Base-by-base conservation (phyloP, 2,888 invertebrate species). In the Pyralis farinalis region DNA sequence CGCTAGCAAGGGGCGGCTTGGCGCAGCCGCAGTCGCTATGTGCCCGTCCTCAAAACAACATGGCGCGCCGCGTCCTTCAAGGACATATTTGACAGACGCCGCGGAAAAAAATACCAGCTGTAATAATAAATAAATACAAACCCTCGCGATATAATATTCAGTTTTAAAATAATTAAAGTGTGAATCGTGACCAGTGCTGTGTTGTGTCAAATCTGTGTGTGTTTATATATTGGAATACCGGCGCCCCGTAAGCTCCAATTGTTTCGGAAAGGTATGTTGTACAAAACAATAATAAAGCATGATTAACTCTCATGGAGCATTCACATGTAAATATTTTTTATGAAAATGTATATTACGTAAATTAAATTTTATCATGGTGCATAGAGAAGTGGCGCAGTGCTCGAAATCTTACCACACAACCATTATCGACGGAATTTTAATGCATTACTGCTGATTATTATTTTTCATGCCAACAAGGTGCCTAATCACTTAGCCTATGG, bases 21-120 rank as follows among this genome's bases (percentile, higher is more conserved):
- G 16, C 16, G 16, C 16, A 16, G 68, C 84, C 86, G 84, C 86
- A 87, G 87, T 87, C 82, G 82, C 74, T 82, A 81, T 82, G 84
- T 86, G 87, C 78, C 72, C 74, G 80, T 77, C 76, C 75, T 69
- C 69, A 68, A 75, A 71, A 60, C 73, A 79, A 80, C 77, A 84
- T 82, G 86, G 84, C 81, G 85, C 58, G 57, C 43, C 56, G 70
- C 71, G 74, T 76, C 67, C 74, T 64, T 68, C 80, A 83, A 84
- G 85, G 85, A 83, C 82, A 71, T 62, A 38, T 65, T 60, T 82
- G 78, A 83, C 81, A 83, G 61, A 30, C 63, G 75, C 71, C 69
- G 68, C 79, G 71, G 62, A 59, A 71, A 69, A 69, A 71, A 68
- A 70, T 60, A 54, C 57, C 70, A 71, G 59, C 64, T 64, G 70